Evolutionary conservation across 2,113 vertebrate genomes (phyloP), one percentile per base, ranked within the genome.

Genomic region (Apistogramma diplotaenia): DNA sequence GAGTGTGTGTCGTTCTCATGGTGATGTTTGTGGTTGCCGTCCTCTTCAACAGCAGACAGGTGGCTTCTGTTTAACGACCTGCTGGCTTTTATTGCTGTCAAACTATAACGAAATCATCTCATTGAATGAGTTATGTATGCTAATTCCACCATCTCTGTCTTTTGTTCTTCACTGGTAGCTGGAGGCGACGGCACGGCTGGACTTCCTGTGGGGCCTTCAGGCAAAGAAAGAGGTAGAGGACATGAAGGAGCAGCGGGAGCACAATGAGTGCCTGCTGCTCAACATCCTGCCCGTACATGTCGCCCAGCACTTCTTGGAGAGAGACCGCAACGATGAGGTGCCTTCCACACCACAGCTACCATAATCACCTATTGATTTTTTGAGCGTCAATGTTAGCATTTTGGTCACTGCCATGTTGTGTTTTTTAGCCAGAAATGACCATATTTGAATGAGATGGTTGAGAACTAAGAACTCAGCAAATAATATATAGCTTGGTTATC

Each of bases 11-110:
- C 73, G 90, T 97, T 31, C 92, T 98, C 82, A 97, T 98, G 97
- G 92, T 94, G 84, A 97, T 97, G 95, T 98, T 98, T 71, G 94
- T 97, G 71, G 94, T 96, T 6, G 96, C 96, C 0, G 96, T 98
- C 2, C 97, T 98, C 94, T 98, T 97, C 94, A 97, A 98, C 2
- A 97, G 97, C 88, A 95, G 97, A 92, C 96, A 98, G 96, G 97
- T 98, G 96, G 67, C 7, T 3, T 8, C 16, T 49, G 23, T 67
- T 46, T 27, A 49, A 67, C 5, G 49, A 0, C 1, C 62, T 29
- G 27, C 23, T 43, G 25, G 40, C 23, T 70, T 49, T 70, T 29
- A 49, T 49, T 70, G 40, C 6, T 70, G 3, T 49, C 62, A 49
- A 46, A 46, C 43, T 46, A 6, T 46, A 16, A 46, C 15, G 13